Base-by-base conservation (phyloP, 2,888 invertebrate genomes). In the Eristalinus sepulchralis region DNA sequence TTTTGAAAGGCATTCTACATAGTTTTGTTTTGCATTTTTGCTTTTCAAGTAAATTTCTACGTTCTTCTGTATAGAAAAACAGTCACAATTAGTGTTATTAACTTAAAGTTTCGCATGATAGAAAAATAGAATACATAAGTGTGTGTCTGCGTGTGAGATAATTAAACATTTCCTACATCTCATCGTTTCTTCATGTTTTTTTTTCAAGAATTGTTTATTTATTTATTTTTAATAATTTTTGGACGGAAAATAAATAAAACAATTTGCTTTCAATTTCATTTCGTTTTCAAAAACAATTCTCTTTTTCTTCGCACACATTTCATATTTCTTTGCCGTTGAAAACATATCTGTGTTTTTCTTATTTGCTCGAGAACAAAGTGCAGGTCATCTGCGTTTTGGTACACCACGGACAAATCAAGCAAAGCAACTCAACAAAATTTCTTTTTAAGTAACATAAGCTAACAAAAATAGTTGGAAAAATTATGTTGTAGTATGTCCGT, bases 241-340 rank as follows among this genome's bases (percentile, higher is more conserved):
- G 78, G 83, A 83, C 78, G 78, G 78, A 78, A 83, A 83, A 83
- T 78, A 78, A 83, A 73, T 78, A 67, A 80, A 80, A 80, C 66
- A 73, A 73, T 73, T 70, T 71, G 33, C n/a, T 47, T 10, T 34
- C 27, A 27, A 27, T 34, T 34, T 34, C 6, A 9, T 9, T 34
- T 34, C 4, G 27, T 27, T 27, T 27, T 27, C 2, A 27, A 27
- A 27, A 27, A 27, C 27, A 5, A 3, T 34, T 34, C 9, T 34
- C 9, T 34, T 47, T 17, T 17, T 47, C 17, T 17, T 47, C 17
- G 47, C 47, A 47, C 47, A 47, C 47, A 47, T 47, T 47, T 17
- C n/a, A 47, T 47, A 17, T 17, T 47, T 2, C 39, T 0, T 17
- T 47, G 5, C 47, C n/a, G n/a, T 17, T 47, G 2, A 17, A 47